These are phyloP conservation scores for Sarcophaga bullata DNA, from an alignment of 1,140 invertebrate genomes.

Conservation along the genomic window DNA sequence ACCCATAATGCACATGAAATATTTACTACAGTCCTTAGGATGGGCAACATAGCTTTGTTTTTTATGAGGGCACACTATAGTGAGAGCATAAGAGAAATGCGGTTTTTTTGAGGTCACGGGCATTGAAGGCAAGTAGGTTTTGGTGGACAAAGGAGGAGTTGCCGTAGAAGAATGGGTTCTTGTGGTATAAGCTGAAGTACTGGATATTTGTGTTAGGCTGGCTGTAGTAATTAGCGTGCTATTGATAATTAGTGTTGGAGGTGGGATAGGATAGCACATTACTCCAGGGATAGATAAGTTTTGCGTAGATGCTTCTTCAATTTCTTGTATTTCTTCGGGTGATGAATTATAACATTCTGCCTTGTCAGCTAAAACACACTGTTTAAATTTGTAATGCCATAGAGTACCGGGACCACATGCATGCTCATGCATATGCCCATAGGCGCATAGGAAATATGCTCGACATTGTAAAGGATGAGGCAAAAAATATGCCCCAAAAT, in stretches of 20 bases:
- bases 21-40: slow-evolving; percentile 57
- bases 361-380: slow-evolving; percentile 50
- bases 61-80: neutral
- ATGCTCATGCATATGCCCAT: slow-evolving; percentile 56
- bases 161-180: neutral
- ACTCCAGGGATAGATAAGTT: neutral
- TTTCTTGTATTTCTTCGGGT: neutral
- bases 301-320: neutral
- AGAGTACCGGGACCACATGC: slow-evolving; percentile 54
- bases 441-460: slow-evolving; percentile 59
- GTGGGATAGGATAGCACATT: neutral
- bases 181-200: neutral
- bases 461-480: slow-evolving; percentile 58
- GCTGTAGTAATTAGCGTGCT: neutral
- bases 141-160: too few species aligned
- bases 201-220: neutral
- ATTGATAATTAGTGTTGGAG: neutral
- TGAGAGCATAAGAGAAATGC: neutral
- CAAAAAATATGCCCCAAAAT: slow-evolving; percentile 61
- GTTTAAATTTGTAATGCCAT: slow-evolving; percentile 54
- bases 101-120: neutral
- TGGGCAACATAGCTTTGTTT: slow-evolving; percentile 51
- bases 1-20: slow-evolving; percentile 60
- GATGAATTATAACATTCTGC: slow-evolving; percentile 50
- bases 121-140: neutral